These are phyloP conservation scores for Axea sp. DNA, from an alignment of 2,888 invertebrate genomes.

Conservation along the genomic window DNA sequence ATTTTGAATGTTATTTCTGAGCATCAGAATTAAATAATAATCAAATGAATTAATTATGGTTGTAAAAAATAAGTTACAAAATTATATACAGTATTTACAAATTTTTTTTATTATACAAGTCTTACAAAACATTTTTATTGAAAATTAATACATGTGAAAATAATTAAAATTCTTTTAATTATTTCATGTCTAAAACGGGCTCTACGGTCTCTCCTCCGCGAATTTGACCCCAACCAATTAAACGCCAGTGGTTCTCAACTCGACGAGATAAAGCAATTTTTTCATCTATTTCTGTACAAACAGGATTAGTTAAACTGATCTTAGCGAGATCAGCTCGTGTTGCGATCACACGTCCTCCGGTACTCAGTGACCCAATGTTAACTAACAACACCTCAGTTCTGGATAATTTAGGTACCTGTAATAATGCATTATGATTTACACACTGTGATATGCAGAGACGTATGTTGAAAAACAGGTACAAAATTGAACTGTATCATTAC, in stretches of 20 bases:
- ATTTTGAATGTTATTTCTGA: no score
- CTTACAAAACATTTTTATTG: slow-evolving; percentile 8
- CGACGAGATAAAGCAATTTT: slow-evolving; percentile 99
- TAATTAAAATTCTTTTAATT: background rate
- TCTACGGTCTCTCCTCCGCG: slow-evolving; percentile 97
- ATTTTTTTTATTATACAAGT: slow-evolving; percentile 33
- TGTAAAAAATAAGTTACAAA: no score
- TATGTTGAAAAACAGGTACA: no score
- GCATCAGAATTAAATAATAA: no score
- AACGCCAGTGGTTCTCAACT: slow-evolving; percentile 99
- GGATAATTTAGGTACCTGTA: slow-evolving; percentile 90
- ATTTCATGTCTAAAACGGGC: slow-evolving; percentile 80
- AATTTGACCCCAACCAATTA: slow-evolving; percentile 99
- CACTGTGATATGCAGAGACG: no score
- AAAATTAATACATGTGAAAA: slow-evolving; percentile 3
- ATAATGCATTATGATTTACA: no score
- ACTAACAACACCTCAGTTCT: slow-evolving; percentile 96
- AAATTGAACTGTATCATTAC: no score
- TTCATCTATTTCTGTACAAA: slow-evolving; percentile 99
- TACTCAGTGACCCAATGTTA: slow-evolving; percentile 99
- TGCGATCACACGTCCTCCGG: slow-evolving; percentile 96
- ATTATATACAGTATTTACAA: slow-evolving; percentile 17
- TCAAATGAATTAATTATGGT: no score
- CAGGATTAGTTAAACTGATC: slow-evolving; percentile 97
- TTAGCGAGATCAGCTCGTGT: slow-evolving; percentile 98